Base-by-base conservation (phyloP, 2,113 vertebrate species). In the Glaucidium brasilianum region DNA sequence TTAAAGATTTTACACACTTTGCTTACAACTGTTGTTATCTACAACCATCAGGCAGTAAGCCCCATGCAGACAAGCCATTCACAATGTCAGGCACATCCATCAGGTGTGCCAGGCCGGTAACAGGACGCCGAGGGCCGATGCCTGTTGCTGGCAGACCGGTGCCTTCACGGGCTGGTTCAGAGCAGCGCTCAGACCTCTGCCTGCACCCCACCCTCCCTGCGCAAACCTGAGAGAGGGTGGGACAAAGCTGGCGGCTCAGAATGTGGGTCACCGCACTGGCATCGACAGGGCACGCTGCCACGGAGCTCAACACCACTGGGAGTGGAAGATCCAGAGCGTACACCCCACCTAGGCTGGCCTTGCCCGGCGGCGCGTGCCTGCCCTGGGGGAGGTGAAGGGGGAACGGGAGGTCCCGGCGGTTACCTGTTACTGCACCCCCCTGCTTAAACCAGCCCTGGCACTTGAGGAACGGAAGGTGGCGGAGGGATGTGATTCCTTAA, bases 1-100 rank as follows among this genome's bases (percentile, higher is more conserved):
- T 86, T 93, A 84, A 90, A 95, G 92, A 92, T 96, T 94, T 96
- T 60, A 73, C 49, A 88, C 67, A 45, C 71, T 94, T 96, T 93
- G 64, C 90, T 83, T 92, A 86, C 52, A 90, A 79, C 56, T 94
- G 59, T 76, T 90, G 77, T 85, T 92, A 94, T 87, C 94, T 78
- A n/a, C 72, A 89, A 60, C 49, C 72, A 94, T 85, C 66, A 87
- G 53, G 76, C 56, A 72, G 62, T 82, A 81, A 82, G 64, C 25
- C 20, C n/a, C 80, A 62, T 9, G 39, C 76, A 89, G 83, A 27
- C 53, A 73, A 87, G 53, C 76, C 0, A 1, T 52, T 94, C 43
- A 56, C 66, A 34, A 80, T 5, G 55, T 49, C 91, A 72, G 67
- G 55, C 64, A 77, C 63, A 45, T 71, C 68, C 2, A 1, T 26